phyloP scores from a whole-genome alignment of 2,797 vertebrate genomes.

The Falco rusticolus region DNA sequence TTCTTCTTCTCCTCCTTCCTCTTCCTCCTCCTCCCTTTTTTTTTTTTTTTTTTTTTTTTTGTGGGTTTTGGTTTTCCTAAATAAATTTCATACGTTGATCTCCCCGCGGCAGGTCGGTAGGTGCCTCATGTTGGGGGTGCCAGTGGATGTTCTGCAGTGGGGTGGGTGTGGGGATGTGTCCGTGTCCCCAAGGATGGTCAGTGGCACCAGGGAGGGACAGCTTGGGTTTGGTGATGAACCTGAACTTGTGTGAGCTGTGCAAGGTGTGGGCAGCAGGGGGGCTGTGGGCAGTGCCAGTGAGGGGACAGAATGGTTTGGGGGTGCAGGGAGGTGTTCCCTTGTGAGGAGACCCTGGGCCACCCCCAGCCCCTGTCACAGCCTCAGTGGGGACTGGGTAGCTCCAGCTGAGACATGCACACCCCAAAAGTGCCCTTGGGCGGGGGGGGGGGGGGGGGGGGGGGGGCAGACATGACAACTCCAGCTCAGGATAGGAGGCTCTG shows the following conservation, averaged over 20 bases:
- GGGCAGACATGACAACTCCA: background rate
- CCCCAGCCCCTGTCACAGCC: background rate
- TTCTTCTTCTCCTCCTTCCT: background rate
- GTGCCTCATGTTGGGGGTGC: background rate
- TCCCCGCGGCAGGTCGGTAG: background rate
- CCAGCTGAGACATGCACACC: background rate
- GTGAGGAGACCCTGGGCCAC: background rate
- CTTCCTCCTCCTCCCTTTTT: background rate
- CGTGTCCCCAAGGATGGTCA: background rate
- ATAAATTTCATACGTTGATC: conserved; percentile 70
- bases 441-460: no score
- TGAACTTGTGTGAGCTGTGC: background rate
- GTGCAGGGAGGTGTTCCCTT: background rate
- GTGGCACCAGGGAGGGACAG: background rate
- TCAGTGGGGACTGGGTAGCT: background rate
- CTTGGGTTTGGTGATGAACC: background rate
- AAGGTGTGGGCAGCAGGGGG: no score
- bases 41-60: background rate
- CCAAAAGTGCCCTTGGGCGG: background rate
- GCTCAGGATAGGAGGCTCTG: background rate
- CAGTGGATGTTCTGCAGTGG: rapidly evolving
- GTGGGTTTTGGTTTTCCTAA: conserved; percentile 67
- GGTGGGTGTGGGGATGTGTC: no score
- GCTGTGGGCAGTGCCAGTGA: no score
- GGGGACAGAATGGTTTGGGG: background rate